phyloP scores from a whole-genome alignment of 2,113 vertebrate species.

The Psammodynastes pulverulentus region DNA sequence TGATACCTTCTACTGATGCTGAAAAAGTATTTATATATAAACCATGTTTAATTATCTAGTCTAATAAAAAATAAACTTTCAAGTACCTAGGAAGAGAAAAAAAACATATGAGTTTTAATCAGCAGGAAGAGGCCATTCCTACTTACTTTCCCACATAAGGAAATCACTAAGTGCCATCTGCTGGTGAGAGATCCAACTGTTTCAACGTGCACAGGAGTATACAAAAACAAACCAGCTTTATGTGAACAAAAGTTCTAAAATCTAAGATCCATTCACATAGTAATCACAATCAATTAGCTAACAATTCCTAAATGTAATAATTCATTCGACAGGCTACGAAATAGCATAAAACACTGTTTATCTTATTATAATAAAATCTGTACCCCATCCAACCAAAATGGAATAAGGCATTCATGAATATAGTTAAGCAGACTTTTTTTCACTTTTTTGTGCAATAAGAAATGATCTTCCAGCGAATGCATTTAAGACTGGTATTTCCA shows the following conservation, averaged over 20 bases:
- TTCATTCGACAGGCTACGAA: not conserved
- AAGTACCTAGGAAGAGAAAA: not conserved
- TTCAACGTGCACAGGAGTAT: not conserved
- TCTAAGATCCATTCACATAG: not conserved
- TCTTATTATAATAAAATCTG: not conserved
- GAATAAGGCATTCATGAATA: not conserved
- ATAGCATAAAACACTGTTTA: not conserved
- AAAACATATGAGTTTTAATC: not conserved
- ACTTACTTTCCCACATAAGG: not conserved
- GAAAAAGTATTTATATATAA: not conserved
- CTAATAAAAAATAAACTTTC: not conserved
- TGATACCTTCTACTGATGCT: not conserved
- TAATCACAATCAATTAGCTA: not conserved
- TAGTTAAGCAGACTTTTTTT: not conserved
- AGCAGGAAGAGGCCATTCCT: conserved; percentile 21
- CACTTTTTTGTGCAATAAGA: not conserved
- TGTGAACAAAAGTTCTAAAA: not conserved
- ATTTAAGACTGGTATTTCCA: too few relatives aligned
- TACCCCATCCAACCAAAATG: not conserved
- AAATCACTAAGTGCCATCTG: conserved; percentile 55
- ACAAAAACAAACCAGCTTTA: not conserved
- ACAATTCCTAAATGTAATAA: not conserved
- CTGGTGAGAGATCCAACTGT: conserved; percentile 58
- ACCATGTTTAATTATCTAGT: not conserved
- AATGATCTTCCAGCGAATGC: not conserved